phyloP scores from a whole-genome alignment of 2,888 invertebrate genomes.

The Horisme vitalbata region DNA sequence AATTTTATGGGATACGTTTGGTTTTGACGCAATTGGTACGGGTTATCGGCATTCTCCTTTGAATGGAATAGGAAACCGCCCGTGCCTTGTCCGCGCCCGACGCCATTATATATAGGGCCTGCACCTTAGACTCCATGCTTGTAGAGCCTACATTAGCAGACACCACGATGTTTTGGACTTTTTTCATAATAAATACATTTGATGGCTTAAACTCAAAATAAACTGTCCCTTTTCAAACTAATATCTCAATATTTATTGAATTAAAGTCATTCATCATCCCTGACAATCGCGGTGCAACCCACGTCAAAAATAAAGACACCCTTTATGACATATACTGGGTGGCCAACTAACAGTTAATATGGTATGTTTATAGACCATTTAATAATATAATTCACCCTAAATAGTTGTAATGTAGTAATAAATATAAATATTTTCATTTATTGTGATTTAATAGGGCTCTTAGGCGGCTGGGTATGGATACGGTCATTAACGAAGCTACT shows the following conservation, averaged over 20 bases:
- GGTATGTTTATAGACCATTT: slow-evolving; percentile 62
- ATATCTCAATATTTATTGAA: slow-evolving; percentile 14
- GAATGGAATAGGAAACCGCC: too few species aligned
- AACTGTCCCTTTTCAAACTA: neutral
- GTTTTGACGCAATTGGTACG: too few species aligned
- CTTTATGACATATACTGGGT: slow-evolving; percentile 50
- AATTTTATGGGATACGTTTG: too few species aligned
- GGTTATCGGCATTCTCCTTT: too few species aligned
- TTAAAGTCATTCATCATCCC: slow-evolving; percentile 19
- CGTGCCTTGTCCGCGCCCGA: too few species aligned
- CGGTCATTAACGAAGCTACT: neutral
- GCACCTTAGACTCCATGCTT: too few species aligned
- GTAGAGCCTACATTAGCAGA: too few species aligned
- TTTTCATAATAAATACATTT: too few species aligned
- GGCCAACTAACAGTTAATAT: slow-evolving; percentile 54
- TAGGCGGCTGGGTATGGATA: slow-evolving; percentile 42
- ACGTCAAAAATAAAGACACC: slow-evolving; percentile 28
- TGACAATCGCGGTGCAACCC: slow-evolving; percentile 31
- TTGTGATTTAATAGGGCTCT: slow-evolving; percentile 68
- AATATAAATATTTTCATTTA: slow-evolving; percentile 75
- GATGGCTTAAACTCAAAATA: too few species aligned
- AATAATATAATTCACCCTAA: slow-evolving; percentile 72
- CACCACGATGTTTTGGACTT: too few species aligned
- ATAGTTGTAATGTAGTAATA: slow-evolving; percentile 63
- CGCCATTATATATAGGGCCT: too few species aligned